Evolutionary conservation across 2,113 vertebrate species (phyloP).

Genomic region (Conger conger): DNA sequence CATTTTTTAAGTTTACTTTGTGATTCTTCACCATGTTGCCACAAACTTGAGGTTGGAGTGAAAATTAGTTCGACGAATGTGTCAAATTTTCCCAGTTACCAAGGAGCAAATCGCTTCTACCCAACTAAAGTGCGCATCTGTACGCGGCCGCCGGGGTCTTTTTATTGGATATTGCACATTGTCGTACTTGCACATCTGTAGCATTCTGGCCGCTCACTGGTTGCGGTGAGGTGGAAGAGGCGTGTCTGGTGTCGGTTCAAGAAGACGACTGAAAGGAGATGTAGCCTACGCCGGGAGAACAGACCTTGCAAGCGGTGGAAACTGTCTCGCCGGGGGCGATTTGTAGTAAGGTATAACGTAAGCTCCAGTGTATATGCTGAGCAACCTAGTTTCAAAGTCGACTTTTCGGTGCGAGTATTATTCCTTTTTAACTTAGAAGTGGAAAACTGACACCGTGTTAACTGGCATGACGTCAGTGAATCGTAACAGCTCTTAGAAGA

Average conservation of each 20-base stretch:
- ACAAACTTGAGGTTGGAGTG: background rate
- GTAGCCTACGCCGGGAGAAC: background rate
- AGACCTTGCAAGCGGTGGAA: background rate
- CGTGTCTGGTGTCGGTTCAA: background rate
- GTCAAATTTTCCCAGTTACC: background rate
- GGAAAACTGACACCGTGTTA: background rate
- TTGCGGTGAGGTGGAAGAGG: background rate
- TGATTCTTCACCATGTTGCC: background rate
- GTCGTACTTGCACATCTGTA: background rate
- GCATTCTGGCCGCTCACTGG: background rate
- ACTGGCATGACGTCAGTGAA: background rate
- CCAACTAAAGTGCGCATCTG: background rate
- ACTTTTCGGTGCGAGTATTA: background rate
- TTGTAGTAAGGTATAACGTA: background rate
- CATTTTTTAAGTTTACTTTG: background rate
- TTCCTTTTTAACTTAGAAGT: background rate
- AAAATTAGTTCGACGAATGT: background rate
- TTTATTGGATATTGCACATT: background rate
- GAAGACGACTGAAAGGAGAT: background rate
- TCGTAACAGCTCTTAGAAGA: background rate
- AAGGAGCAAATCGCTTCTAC: background rate
- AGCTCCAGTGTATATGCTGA: background rate
- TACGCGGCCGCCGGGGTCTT: background rate
- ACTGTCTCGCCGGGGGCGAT: background rate
- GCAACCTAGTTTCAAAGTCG: background rate